Evolutionary conservation across 2,888 invertebrate genomes (phyloP).

Genomic region (Chrysolina americana): DNA sequence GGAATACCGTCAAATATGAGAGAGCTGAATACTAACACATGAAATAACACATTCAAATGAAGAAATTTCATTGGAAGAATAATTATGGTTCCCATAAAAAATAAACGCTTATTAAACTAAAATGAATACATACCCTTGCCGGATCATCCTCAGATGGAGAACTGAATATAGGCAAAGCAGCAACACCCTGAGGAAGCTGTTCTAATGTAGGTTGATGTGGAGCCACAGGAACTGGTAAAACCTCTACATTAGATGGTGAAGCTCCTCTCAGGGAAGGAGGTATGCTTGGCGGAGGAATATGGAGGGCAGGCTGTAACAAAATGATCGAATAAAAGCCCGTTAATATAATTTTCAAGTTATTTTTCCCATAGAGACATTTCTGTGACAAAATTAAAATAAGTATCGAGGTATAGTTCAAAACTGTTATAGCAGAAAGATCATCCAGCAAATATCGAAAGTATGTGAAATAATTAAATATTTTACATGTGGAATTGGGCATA

Average conservation of each 20-base stretch:
- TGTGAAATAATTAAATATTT: too few relatives aligned
- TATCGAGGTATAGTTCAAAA: too few relatives aligned
- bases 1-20: too few relatives aligned
- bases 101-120: not conserved
- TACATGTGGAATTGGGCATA: too few relatives aligned
- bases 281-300: constrained; percentile 32
- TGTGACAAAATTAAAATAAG: too few relatives aligned
- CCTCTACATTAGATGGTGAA: constrained; percentile 41
- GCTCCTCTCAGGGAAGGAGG: constrained; percentile 61
- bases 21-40: too few relatives aligned
- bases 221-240: constrained; percentile 43
- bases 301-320: constrained; percentile 69
- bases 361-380: too few relatives aligned
- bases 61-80: not conserved
- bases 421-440: too few relatives aligned
- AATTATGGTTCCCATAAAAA: too few relatives aligned
- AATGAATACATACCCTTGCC: constrained; percentile 38
- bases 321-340: not conserved
- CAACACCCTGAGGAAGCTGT: constrained; percentile 59
- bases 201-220: constrained; percentile 62
- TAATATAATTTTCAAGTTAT: constrained; percentile 21
- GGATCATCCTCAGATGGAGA: constrained; percentile 57
- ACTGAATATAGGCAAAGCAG: constrained; percentile 59
- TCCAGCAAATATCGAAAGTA: too few relatives aligned
- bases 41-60: not conserved